phyloP scores from a whole-genome alignment of 2,113 vertebrate genomes.

The Caloenas nicobarica region DNA sequence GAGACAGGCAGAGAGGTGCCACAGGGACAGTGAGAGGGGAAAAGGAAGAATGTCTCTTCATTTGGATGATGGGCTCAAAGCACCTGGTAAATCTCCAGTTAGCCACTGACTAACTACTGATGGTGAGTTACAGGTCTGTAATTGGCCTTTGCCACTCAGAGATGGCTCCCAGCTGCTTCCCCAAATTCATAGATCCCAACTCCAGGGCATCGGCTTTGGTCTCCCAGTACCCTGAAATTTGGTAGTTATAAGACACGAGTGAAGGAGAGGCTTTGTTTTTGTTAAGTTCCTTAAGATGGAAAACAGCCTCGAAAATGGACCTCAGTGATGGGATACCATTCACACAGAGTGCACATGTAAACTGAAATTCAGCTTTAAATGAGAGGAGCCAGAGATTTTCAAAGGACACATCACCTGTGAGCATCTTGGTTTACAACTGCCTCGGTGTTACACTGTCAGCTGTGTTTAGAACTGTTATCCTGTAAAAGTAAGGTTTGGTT shows the following conservation, averaged over 20 bases:
- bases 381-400: background rate
- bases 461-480: background rate
- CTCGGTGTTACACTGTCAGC: background rate
- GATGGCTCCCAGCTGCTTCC: background rate
- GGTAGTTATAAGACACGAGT: background rate
- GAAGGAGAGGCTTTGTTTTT: background rate
- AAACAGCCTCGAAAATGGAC: background rate
- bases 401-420: background rate
- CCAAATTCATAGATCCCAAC: rapidly evolving
- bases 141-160: background rate
- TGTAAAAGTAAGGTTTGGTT: background rate
- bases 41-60: background rate
- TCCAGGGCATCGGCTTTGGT: background rate
- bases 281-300: background rate
- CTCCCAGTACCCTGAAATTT: background rate
- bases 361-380: background rate
- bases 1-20: background rate
- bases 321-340: background rate
- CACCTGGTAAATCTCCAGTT: background rate
- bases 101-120: background rate
- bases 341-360: rapidly evolving
- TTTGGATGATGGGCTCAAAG: background rate
- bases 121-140: background rate
- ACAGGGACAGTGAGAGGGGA: background rate
- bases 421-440: background rate